These are phyloP conservation scores for Trichomycterus rosablanca DNA, from an alignment of 2,113 vertebrate species.

Conservation along the genomic window DNA sequence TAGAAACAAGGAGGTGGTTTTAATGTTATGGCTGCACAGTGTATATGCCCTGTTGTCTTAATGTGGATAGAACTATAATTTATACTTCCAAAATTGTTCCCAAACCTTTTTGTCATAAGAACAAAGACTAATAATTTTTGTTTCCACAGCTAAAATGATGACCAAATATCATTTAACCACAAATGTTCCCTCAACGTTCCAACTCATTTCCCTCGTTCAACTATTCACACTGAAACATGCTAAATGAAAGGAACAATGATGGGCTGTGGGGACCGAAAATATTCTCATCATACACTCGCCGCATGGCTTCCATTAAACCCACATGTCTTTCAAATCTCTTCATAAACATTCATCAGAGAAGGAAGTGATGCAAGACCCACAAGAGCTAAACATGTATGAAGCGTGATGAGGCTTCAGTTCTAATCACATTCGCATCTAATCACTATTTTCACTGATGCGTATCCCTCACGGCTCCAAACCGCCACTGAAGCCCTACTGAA, in stretches of 20 bases:
- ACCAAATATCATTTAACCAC: constrained; percentile 1
- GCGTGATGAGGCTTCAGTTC: constrained; percentile 9
- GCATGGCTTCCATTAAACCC: constrained; percentile 32
- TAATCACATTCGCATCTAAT: constrained; percentile 24
- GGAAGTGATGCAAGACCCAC: constrained; percentile 26
- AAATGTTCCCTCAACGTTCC: constrained; percentile 12
- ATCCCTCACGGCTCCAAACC: constrained; percentile 43
- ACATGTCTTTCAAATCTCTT: constrained; percentile 27
- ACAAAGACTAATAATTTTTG: too few species aligned
- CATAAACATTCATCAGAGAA: constrained; percentile 20
- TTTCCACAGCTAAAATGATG: background rate
- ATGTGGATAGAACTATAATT: too few species aligned
- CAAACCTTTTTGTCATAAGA: background rate
- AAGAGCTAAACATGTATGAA: constrained; percentile 18
- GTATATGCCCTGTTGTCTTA: too few species aligned
- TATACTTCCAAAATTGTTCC: too few species aligned
- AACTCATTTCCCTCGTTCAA: background rate
- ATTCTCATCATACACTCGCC: background rate
- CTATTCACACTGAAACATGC: background rate
- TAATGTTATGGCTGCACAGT: too few species aligned
- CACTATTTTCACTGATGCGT: constrained; percentile 42
- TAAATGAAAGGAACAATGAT: background rate
- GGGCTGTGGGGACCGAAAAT: constrained; percentile 2
- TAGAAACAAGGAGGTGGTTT: too few species aligned
- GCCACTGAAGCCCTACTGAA: constrained; percentile 53